phyloP scores from a whole-genome alignment of 2,113 vertebrate genomes.

The Variabilichromis moorii region DNA sequence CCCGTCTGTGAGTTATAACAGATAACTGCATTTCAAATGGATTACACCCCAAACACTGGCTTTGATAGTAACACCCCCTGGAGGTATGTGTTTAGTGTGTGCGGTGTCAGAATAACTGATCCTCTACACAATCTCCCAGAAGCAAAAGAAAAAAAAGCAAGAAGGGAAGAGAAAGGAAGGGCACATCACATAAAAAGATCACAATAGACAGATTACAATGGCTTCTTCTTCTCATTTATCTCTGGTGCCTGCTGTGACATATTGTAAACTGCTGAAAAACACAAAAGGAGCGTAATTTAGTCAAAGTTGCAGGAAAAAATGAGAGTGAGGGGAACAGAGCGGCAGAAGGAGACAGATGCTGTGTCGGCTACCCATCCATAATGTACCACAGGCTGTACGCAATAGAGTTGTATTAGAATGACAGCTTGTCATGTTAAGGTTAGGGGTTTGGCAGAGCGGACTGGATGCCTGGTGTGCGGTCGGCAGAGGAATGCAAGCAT shows the following conservation, averaged over 20 bases:
- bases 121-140: constrained; percentile 29
- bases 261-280: constrained; percentile 4
- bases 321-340: not conserved
- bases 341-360: constrained; percentile 37
- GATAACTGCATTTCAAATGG: constrained; percentile 60
- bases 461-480: not conserved
- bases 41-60: constrained; percentile 49
- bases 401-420: constrained; percentile 39
- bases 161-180: not conserved
- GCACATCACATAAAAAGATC: constrained; percentile 8
- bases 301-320: not conserved
- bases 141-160: not conserved
- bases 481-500: not conserved
- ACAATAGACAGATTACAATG: constrained; percentile 26
- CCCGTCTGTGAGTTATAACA: constrained; percentile 43
- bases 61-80: constrained; percentile 54
- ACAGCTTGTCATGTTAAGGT: constrained; percentile 44
- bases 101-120: constrained; percentile 49
- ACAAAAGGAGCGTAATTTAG: constrained; percentile 17
- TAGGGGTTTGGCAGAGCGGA: constrained; percentile 11
- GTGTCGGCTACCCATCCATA: constrained; percentile 45
- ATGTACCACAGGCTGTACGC: constrained; percentile 39
- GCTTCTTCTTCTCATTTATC: constrained; percentile 17
- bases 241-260: constrained; percentile 12
- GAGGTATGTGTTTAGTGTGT: constrained; percentile 44